These are phyloP conservation scores for Eupithecia exiguata DNA, from an alignment of 2,888 invertebrate species.

Conservation along the genomic window DNA sequence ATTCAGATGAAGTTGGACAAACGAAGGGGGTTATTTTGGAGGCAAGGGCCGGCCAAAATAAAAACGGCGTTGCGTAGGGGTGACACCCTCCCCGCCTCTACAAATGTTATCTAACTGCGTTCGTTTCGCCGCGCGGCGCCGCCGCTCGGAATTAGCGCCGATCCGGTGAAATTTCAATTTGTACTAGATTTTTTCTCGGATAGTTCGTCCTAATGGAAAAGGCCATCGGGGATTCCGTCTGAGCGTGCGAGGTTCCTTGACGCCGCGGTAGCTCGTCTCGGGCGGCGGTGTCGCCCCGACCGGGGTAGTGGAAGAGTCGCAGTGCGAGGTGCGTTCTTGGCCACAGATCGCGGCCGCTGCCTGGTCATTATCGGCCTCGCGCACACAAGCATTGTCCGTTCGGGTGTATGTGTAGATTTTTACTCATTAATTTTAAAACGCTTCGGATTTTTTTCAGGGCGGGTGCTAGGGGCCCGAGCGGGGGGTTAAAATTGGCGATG, in stretches of 20 bases:
- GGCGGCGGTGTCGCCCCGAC: background rate
- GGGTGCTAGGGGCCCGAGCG: conserved; percentile 72
- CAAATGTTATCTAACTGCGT: conserved; percentile 84
- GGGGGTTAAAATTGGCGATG: conserved; percentile 82
- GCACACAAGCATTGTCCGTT: conserved; percentile 73
- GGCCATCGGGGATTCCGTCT: conserved; percentile 61
- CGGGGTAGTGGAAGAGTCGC: conserved; percentile 1
- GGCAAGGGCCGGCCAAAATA: conserved; percentile 83
- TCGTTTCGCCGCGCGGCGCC: conserved; percentile 74
- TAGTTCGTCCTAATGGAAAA: conserved; percentile 75
- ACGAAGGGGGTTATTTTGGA: conserved; percentile 81
- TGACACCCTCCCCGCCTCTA: conserved; percentile 78
- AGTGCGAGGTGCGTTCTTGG: conserved; percentile 36
- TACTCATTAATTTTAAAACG: conserved; percentile 86
- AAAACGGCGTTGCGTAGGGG: conserved; percentile 84
- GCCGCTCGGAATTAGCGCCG: conserved; percentile 78
- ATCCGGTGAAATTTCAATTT: conserved; percentile 80
- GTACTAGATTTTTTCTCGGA: conserved; percentile 75
- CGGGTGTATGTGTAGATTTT: conserved; percentile 83
- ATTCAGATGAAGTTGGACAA: conserved; percentile 84
- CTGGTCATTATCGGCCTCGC: conserved; percentile 73
- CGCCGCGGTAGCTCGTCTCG: conserved; percentile 19
- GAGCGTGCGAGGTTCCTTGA: conserved; percentile 37
- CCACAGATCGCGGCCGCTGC: conserved; percentile 46
- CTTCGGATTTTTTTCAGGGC: conserved; percentile 84